A percentile compares a stretch with the other conserved stretches of the same genome.
Conservation (phyloP, 2,797 vertebrate genomes). For the Hapalemur alaotrensis region DNA sequence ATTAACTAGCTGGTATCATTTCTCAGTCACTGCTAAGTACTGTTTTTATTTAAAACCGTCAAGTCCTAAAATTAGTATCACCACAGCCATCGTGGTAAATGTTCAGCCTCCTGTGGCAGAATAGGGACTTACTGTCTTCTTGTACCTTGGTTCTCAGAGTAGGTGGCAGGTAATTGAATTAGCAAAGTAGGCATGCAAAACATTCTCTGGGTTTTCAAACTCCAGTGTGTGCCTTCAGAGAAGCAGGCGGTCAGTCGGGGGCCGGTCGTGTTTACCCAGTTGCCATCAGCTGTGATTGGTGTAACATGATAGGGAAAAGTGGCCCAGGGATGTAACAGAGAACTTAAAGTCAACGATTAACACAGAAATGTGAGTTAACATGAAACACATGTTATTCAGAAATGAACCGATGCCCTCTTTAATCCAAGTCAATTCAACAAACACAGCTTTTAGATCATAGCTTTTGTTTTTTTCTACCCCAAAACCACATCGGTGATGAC, state of each 20-base stretch:
- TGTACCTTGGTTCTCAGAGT: background rate
- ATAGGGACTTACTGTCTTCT: background rate
- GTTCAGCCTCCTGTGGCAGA: background rate
- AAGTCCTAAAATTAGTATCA: background rate
- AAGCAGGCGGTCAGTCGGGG: background rate
- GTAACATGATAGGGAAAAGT: conserved; percentile 17
- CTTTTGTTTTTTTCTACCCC: background rate
- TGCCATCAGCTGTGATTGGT: conserved; percentile 52
- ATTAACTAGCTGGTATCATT: background rate
- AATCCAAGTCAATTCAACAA: background rate
- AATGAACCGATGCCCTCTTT: background rate
- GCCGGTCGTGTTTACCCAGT: conserved; percentile 39
- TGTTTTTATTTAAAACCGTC: background rate
- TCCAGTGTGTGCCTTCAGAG: conserved; percentile 21
- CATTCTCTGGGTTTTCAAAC: conserved; percentile 6
- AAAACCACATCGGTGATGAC: background rate
- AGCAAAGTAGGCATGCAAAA: conserved; percentile 12
- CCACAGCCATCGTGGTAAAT: background rate
- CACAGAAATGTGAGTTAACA: conserved; percentile 28
- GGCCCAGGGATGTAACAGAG: conserved; percentile 23
- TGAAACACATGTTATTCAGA: conserved; percentile 47
- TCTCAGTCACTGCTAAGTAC: background rate
- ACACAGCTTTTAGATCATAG: background rate
- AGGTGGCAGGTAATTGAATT: conserved; percentile 44
- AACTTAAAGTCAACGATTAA: background rate